Base-by-base conservation (phyloP, 2,113 vertebrate genomes). In the Anoura caudifer region DNA sequence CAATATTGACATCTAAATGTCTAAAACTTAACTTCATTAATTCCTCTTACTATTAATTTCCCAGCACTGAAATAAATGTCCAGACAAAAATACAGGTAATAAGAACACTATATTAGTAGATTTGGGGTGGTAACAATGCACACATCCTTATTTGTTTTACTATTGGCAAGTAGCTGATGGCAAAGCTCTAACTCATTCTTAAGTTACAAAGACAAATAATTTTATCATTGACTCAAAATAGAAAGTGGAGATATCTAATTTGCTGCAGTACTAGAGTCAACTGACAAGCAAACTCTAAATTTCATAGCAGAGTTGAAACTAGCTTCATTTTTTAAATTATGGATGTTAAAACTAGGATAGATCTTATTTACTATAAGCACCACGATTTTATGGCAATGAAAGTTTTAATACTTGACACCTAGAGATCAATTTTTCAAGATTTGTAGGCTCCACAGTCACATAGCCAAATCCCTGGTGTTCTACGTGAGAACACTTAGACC, bases 111-210 rank as follows among this genome's bases (percentile, higher is more conserved):
- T 43, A 73, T 65, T 54, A 75, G 36, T 15, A 59, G 28, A 73
- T 3, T 22, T 90, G 85, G 43, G 82, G 59, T 77, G 67, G 15
- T 47, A 92, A 69, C 45, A 77, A 61, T 13, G 22, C 54, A 94
- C 7, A 72, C 3, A 59, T 28, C 28, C n/a, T 63, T 70, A 82
- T 63, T 63, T 63, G 63, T 50, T 36, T 90, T 81, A 86, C 43
- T 81, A 75, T 14, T 43, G 47, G 17, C 13, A 93, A 90, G 38
- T 15, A 90, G 67, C 20, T 90, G 41, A 13, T 91, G 54, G 67
- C 73, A 95, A 95, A 85, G 45, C 22, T 93, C 43, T 73, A 77
- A 96, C 59, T 95, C 52, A 81, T 80, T 88, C 83, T 92, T 95
- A 80, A 96, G 7, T 85, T 94, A 95, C 3, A 93, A 56, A 92